Evolutionary conservation across 1,140 invertebrate genomes (phyloP).

Genomic region (Drosophila parabipectinata): DNA sequence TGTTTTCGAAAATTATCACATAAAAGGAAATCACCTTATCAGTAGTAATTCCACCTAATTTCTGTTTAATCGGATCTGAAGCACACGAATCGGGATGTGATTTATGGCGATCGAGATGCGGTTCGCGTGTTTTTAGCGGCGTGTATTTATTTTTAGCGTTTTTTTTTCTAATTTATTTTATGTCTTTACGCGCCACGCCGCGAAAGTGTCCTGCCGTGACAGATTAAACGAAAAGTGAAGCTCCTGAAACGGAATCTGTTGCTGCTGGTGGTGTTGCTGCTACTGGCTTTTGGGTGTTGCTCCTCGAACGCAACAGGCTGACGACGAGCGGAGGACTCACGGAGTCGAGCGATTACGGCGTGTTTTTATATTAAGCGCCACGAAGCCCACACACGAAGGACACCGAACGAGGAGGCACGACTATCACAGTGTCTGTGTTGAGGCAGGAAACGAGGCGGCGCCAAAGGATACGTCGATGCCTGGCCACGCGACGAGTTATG

Average conservation of each 20-base stretch:
- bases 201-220: constrained; percentile 8
- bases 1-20: constrained; percentile 41
- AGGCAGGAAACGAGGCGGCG: constrained; percentile 37
- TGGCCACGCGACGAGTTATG: constrained; percentile 64
- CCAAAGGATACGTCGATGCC: constrained; percentile 16
- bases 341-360: constrained; percentile 51
- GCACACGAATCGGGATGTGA: constrained; percentile 44
- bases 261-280: constrained; percentile 33
- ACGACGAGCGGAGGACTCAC: constrained; percentile 80
- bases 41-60: constrained; percentile 65
- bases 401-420: constrained; percentile 20
- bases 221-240: constrained; percentile 29
- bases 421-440: constrained; percentile 1
- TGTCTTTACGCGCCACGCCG: constrained; percentile 28
- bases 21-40: constrained; percentile 61
- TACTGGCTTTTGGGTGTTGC: constrained; percentile 24
- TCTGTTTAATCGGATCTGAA: constrained; percentile 41
- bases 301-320: constrained; percentile 82
- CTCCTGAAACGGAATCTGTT: constrained; percentile 19
- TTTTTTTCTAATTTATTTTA: constrained; percentile 37
- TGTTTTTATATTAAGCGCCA: constrained; percentile 78
- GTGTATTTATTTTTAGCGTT: constrained; percentile 2
- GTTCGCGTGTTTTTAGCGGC: constrained; percentile 5
- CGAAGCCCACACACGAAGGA: constrained; percentile 48
- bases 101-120: constrained; percentile 67